Percentiles rank a stretch among this genome's conserved stretches.
These are phyloP conservation scores for Galeopterus variegatus DNA, from an alignment of 2,113 vertebrate species.

Conservation along the genomic window DNA sequence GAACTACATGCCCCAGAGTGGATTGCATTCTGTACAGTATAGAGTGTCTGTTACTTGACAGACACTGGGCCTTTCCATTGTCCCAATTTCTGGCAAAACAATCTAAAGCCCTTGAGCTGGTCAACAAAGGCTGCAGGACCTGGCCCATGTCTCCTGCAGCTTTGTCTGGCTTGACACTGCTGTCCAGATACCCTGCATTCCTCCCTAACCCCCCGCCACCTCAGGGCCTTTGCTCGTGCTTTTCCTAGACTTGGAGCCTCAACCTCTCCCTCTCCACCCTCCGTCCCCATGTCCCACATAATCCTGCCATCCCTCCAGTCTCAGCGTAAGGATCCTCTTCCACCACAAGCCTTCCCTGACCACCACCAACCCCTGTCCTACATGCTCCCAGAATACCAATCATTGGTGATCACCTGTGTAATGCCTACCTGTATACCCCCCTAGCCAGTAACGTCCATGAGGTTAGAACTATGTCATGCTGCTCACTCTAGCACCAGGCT, in stretches of 20 bases:
- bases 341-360: background rate
- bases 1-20: background rate
- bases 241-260: background rate
- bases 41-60: background rate
- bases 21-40: background rate
- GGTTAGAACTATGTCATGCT: background rate
- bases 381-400: background rate
- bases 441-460: background rate
- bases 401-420: too few species aligned
- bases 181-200: background rate
- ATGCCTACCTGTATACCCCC: background rate
- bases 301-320: background rate
- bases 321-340: background rate
- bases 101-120: background rate
- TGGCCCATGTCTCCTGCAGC: background rate
- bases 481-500: background rate
- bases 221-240: background rate
- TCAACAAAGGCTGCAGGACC: background rate
- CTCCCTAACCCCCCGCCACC: background rate
- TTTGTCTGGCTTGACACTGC: too few species aligned
- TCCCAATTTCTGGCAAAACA: background rate
- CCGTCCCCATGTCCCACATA: accelerated
- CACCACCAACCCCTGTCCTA: background rate
- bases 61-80: background rate
- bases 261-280: background rate